Evolutionary conservation across 2,113 vertebrate genomes (phyloP).

Genomic region (Salvelinus sp.): DNA sequence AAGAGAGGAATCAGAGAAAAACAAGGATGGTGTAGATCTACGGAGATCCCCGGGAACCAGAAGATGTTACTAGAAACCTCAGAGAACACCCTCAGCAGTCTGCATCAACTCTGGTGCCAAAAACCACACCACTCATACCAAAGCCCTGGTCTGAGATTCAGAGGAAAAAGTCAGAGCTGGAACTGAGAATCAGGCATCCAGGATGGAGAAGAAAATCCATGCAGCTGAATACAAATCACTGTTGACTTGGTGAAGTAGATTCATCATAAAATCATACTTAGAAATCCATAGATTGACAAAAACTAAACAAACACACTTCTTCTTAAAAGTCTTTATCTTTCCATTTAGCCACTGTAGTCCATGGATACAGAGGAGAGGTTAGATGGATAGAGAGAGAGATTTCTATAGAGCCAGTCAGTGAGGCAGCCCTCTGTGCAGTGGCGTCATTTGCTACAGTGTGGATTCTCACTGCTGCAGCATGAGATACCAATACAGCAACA

Average conservation of each 20-base stretch:
- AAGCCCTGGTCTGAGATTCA: neutral
- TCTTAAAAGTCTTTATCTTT: neutral
- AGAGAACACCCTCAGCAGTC: neutral
- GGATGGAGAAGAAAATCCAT: neutral
- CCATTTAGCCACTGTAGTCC: slow-evolving; percentile 1
- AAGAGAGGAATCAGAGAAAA: too few species aligned
- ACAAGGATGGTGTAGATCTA: too few species aligned
- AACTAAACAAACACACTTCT: neutral
- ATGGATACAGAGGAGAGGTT: slow-evolving; percentile 19
- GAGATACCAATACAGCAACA: slow-evolving; percentile 62
- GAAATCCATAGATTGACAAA: neutral
- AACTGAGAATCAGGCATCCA: neutral
- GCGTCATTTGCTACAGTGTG: slow-evolving; percentile 33
- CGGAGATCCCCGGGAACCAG: too few species aligned
- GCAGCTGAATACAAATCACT: neutral
- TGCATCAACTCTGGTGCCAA: neutral
- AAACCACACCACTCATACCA: neutral
- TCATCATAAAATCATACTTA: neutral
- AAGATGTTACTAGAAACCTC: neutral
- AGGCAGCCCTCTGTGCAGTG: neutral
- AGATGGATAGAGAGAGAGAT: slow-evolving; percentile 1
- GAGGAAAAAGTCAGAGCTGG: neutral
- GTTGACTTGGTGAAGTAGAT: neutral
- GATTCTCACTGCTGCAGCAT: slow-evolving; percentile 58
- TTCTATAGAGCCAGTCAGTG: slow-evolving; percentile 32